phyloP scores from a whole-genome alignment of 2,888 invertebrate species.

The Phrixothrix hirtus region DNA sequence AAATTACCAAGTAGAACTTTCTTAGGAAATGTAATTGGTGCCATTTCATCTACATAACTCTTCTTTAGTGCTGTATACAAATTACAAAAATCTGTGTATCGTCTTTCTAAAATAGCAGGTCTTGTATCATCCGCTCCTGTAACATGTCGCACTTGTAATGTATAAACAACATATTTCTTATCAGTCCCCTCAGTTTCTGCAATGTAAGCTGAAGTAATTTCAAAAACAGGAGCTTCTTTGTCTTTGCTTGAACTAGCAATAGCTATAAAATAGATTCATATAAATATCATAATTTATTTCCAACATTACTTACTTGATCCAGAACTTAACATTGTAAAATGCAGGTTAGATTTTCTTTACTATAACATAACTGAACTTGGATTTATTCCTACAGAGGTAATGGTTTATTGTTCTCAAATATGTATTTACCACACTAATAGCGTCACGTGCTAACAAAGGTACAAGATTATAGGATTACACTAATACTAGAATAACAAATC shows the following conservation, averaged over 20 bases:
- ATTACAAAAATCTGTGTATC: slow-evolving; percentile 73
- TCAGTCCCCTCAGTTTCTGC: slow-evolving; percentile 64
- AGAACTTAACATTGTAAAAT: slow-evolving; percentile 4
- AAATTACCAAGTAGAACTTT: slow-evolving; percentile 74
- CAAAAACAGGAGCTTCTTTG: slow-evolving; percentile 55
- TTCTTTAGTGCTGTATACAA: slow-evolving; percentile 66
- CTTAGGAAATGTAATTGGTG: slow-evolving; percentile 65
- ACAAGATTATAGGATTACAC: too few species aligned
- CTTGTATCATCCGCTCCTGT: slow-evolving; percentile 62
- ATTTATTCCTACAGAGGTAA: too few species aligned
- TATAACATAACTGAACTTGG: too few species aligned
- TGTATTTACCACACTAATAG: too few species aligned
- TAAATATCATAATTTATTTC: background rate
- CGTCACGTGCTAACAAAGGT: too few species aligned
- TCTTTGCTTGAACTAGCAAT: slow-evolving; percentile 15
- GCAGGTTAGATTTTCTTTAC: too few species aligned
- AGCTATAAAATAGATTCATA: background rate
- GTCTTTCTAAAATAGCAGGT: slow-evolving; percentile 68
- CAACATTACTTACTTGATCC: background rate
- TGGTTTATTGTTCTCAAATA: too few species aligned
- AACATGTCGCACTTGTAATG: slow-evolving; percentile 66
- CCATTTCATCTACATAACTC: slow-evolving; percentile 61
- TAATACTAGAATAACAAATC: too few species aligned
- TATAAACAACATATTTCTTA: slow-evolving; percentile 73
- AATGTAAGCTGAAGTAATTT: slow-evolving; percentile 70